These are phyloP conservation scores for Drosophila monieri DNA, from an alignment of 2,888 invertebrate species.

Conservation along the genomic window DNA sequence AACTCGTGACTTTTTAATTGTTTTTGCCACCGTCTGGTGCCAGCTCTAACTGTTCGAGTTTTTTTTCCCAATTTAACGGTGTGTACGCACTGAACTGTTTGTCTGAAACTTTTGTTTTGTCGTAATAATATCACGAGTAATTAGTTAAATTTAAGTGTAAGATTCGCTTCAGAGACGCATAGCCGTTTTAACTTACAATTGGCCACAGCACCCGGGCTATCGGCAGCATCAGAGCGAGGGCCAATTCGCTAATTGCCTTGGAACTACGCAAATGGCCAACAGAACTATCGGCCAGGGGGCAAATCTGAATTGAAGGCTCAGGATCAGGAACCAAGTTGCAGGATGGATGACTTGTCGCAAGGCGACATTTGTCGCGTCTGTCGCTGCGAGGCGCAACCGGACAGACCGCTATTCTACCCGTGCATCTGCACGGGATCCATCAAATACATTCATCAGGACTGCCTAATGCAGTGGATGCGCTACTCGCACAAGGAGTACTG, in stretches of 20 bases:
- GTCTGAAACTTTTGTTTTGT: constrained; percentile 4
- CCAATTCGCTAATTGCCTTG: constrained; percentile 19
- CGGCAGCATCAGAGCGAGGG: constrained; percentile 1
- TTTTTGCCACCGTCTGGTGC: background rate
- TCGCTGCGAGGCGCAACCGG: constrained; percentile 95
- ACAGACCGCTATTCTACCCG: constrained; percentile 97
- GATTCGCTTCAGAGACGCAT: background rate
- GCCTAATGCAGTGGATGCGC: constrained; percentile 99
- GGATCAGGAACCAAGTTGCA: constrained; percentile 1
- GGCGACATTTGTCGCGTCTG: constrained; percentile 98
- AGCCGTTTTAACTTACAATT: background rate
- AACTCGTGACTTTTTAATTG: background rate
- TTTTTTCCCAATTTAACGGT: background rate
- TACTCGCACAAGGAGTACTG: constrained; percentile 99
- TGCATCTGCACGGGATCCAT: constrained; percentile 99
- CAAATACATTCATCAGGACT: constrained; percentile 99
- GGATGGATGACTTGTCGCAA: constrained; percentile 83
- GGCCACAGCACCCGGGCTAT: background rate
- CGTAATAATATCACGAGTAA: constrained; percentile 50
- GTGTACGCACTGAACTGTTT: constrained; percentile 30
- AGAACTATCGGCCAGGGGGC: constrained; percentile 5
- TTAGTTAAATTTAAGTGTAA: constrained; percentile 46
- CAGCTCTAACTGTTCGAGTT: constrained; percentile 1
- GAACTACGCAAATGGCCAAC: constrained; percentile 43
- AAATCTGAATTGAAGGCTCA: constrained; percentile 14